phyloP scores from a whole-genome alignment of 2,888 invertebrate genomes.

The Cryptocephalus primarius region DNA sequence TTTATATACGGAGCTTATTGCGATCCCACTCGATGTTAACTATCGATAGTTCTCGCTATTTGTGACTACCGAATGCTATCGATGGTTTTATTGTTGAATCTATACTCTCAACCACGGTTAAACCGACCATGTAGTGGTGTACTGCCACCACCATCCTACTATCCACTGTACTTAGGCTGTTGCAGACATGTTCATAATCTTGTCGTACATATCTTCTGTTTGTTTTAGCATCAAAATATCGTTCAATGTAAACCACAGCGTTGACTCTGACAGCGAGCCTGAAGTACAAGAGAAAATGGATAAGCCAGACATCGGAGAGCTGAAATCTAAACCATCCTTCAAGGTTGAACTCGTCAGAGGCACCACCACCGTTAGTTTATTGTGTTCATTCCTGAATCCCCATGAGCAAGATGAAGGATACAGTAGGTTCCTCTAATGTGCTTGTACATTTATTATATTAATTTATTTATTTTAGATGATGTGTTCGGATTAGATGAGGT shows the following conservation, averaged over 20 bases:
- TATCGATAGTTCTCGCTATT: background rate
- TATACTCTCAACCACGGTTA: no score
- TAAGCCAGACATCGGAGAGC: slow-evolving; percentile 67
- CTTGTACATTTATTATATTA: background rate
- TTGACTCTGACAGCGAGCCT: slow-evolving; percentile 69
- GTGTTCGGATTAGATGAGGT: slow-evolving; percentile 90
- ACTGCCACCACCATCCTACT: no score
- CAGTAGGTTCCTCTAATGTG: slow-evolving; percentile 39
- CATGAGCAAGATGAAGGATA: slow-evolving; percentile 58
- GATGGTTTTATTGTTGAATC: no score
- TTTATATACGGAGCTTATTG: no score
- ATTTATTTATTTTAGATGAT: slow-evolving; percentile 52
- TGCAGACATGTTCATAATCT: no score
- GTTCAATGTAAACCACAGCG: slow-evolving; percentile 92
- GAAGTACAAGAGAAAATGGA: slow-evolving; percentile 51
- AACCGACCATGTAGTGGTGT: no score
- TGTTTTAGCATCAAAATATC: slow-evolving; percentile 57
- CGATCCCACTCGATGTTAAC: background rate
- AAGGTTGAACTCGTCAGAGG: slow-evolving; percentile 76
- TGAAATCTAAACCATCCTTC: slow-evolving; percentile 87
- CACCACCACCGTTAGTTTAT: slow-evolving; percentile 67
- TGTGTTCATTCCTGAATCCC: slow-evolving; percentile 68
- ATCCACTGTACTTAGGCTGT: no score
- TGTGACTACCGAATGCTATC: no score
- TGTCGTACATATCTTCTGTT: background rate